Evolutionary conservation across 2,797 vertebrate genomes (phyloP), one percentile per base, ranked within the genome.

Genomic region (Sylvia borin): DNA sequence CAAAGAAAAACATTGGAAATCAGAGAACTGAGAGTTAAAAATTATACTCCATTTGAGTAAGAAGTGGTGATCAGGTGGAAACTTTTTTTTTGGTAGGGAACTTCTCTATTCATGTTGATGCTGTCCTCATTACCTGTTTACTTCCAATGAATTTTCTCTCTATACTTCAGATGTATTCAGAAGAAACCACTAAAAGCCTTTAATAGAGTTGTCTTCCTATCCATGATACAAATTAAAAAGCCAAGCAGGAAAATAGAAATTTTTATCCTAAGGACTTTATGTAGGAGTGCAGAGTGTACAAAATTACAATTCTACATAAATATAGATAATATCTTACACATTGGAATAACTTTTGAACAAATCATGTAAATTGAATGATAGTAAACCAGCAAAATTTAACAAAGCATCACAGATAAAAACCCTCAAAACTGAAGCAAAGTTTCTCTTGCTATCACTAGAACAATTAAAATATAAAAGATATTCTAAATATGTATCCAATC

Each of bases 241-340:
- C 1, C 0, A 65, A 51, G 5, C 5, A 68, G 22, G 4, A 31
- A 74, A 60, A 11, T 1, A 51, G 7, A 8, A 70, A 16, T 24
- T 57, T 12, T 71, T 87, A 48, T 74, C 36, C 8, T 51, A 7
- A 76, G 11, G 16, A 40, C 12, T 3, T 51, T 20, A 31, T 50
- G 7, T 6, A 40, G 14, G 26, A 50, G 45, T 32, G 5, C 32
- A 36, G 20, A 67, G 1, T 24, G 12, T 43, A 42, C 7, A 87
- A 77, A 74, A 60, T 51, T 40, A 4, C 1, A 21, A 4, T 25
- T 2, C 29, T 67, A 25, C 3, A 6, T 42, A 86, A 68, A 34
- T 50, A 50, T 10, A 38, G 29, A n/a, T 34, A 1, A 11, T 54
- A 40, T 9, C 7, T 75, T 45, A 22, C 3, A 21, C 13, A 18